Evolutionary conservation across 1,140 invertebrate species (phyloP).

Genomic region (Lordiphosa collinella): DNA sequence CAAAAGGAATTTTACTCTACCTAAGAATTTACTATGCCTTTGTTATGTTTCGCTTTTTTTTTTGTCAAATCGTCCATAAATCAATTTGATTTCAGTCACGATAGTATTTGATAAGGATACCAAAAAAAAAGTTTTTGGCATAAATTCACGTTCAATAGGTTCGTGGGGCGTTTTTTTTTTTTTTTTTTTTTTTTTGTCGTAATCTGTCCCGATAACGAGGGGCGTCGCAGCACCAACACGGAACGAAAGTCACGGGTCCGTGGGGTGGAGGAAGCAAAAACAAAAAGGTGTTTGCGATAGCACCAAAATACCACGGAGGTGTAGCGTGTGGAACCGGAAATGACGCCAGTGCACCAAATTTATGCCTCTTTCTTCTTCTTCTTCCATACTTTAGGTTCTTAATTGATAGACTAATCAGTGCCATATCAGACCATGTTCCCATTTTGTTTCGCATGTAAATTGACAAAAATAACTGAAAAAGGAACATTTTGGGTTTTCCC

Average conservation of each 20-base stretch:
- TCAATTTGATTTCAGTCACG: slow-evolving; percentile 63
- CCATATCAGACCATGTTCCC: slow-evolving; percentile 27
- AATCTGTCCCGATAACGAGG: slow-evolving; percentile 37
- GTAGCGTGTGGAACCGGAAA: slow-evolving; percentile 46
- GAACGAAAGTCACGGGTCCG: slow-evolving; percentile 42
- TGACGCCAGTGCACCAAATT: slow-evolving; percentile 52
- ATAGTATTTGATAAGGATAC: slow-evolving; percentile 51
- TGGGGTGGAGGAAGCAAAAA: slow-evolving; percentile 1
- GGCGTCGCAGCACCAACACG: slow-evolving; percentile 30
- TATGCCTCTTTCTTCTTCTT: slow-evolving; percentile 24
- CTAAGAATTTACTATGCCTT: too few species aligned
- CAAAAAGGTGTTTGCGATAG: slow-evolving; percentile 26
- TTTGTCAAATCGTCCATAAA: slow-evolving; percentile 73
- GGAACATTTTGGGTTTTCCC: slow-evolving; percentile 19
- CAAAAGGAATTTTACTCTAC: too few species aligned
- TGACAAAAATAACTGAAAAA: slow-evolving; percentile 5
- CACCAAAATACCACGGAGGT: not conserved
- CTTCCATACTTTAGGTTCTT: slow-evolving; percentile 14
- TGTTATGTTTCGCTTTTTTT: slow-evolving; percentile 2
- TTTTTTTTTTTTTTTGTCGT: too few species aligned
- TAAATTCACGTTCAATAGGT: slow-evolving; percentile 40
- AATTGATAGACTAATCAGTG: slow-evolving; percentile 61
- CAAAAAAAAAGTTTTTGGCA: slow-evolving; percentile 22
- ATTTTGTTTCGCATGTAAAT: slow-evolving; percentile 8
- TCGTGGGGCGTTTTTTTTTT: slow-evolving; percentile 33